Evolutionary conservation across 2,113 vertebrate genomes (phyloP).

Genomic region (Callionymus lyra): DNA sequence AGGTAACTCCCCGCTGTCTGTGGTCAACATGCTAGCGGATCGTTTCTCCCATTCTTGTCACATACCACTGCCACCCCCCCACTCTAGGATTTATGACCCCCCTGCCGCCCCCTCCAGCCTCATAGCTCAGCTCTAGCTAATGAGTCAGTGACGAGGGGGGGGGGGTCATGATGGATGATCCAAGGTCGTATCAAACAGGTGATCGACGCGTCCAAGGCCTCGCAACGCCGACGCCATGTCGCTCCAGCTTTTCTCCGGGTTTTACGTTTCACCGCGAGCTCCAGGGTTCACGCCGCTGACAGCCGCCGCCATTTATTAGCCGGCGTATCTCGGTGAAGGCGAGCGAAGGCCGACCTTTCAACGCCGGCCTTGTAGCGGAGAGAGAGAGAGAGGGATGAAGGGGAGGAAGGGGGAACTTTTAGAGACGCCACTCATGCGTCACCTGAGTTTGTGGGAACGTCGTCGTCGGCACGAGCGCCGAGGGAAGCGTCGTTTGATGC

Average conservation of each 20-base stretch:
- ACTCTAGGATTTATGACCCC: no score
- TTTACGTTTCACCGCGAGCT: conserved; percentile 40
- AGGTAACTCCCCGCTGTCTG: no score
- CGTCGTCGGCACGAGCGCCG: no score
- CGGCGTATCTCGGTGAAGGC: conserved; percentile 33
- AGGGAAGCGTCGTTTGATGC: no score
- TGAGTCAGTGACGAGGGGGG: conserved; percentile 50
- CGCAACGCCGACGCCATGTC: conserved; percentile 32
- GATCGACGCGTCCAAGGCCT: conserved; percentile 28
- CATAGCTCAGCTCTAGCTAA: conserved; percentile 48
- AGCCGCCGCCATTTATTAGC: conserved; percentile 53
- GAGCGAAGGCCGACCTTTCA: conserved; percentile 53
- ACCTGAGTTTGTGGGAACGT: no score
- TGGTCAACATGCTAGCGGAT: conserved; percentile 31
- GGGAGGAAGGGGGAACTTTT: no score
- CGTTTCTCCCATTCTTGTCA: conserved; percentile 47
- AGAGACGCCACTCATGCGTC: no score
- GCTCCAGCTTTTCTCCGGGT: conserved; percentile 25
- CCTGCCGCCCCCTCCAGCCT: not conserved
- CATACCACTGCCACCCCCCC: conserved; percentile 29
- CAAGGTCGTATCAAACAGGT: conserved; percentile 35
- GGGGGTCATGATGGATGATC: conserved; percentile 55
- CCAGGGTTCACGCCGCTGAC: conserved; percentile 53
- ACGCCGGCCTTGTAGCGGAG: conserved; percentile 26
- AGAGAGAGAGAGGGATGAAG: no score